Percentiles rank a stretch among this genome's conserved stretches.
Conservation (phyloP, 2,888 invertebrate species). For the Lobophora halterata region DNA sequence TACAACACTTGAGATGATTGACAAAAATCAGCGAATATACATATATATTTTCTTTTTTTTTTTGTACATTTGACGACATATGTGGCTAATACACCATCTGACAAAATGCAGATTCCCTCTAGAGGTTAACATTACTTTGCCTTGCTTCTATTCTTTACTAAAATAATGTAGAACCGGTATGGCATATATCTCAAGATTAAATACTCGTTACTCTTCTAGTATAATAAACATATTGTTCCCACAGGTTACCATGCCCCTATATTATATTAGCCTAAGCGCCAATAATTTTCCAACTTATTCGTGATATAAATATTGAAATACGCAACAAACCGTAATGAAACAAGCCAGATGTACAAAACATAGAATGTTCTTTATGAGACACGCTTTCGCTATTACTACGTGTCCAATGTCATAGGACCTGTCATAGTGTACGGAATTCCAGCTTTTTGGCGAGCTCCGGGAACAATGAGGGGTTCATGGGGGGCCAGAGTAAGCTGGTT, state of each 20-base stretch:
- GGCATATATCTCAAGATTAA: no score
- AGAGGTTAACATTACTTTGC: no score
- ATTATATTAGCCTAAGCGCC: constrained; percentile 24
- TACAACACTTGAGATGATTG: no score
- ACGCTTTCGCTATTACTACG: constrained; percentile 66
- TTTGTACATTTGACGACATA: no score
- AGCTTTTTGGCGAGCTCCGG: constrained; percentile 39
- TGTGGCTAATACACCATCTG: no score
- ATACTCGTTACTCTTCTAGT: constrained; percentile 3
- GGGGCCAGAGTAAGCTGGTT: constrained; percentile 41
- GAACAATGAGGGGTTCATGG: constrained; percentile 35
- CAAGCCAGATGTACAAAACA: constrained; percentile 72
- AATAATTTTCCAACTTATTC: constrained; percentile 36
- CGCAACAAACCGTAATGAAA: constrained; percentile 58
- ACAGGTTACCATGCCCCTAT: constrained; percentile 16
- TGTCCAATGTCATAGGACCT: constrained; percentile 55
- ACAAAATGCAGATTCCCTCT: no score
- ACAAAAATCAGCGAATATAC: no score
- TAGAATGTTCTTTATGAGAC: constrained; percentile 72
- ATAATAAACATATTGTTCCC: constrained; percentile 15
- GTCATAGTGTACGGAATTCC: constrained; percentile 40
- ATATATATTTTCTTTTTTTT: no score
- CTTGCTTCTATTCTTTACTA: neutral
- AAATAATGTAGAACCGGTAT: no score
- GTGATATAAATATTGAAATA: constrained; percentile 45